phyloP scores from a whole-genome alignment of 2,113 vertebrate species.

The Picathartes gymnocephalus region DNA sequence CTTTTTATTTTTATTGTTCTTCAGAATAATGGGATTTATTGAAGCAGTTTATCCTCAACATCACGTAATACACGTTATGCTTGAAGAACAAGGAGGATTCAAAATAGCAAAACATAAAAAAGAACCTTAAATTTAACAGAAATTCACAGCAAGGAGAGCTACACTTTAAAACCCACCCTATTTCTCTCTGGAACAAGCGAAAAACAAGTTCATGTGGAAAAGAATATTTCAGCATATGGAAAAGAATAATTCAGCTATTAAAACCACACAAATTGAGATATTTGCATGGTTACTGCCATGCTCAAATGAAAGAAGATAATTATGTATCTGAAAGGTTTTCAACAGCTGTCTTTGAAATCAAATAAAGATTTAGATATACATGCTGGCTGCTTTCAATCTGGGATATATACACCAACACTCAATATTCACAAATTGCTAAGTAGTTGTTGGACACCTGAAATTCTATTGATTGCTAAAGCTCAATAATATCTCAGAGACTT shows the following conservation, averaged over 20 bases:
- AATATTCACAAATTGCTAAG: neutral
- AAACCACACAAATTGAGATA: neutral
- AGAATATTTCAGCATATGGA: neutral
- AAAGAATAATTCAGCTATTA: neutral
- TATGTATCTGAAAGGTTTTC: neutral
- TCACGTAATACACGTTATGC: neutral
- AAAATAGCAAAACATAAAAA: neutral
- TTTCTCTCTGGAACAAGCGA: neutral
- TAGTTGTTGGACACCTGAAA: neutral
- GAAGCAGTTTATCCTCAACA: constrained; percentile 41
- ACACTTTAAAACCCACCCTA: neutral
- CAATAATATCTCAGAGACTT: neutral
- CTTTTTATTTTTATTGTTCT: constrained; percentile 66
- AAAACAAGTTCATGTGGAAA: neutral
- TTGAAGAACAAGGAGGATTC: neutral
- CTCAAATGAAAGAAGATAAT: constrained; percentile 10
- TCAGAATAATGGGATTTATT: constrained; percentile 55
- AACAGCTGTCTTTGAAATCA: neutral
- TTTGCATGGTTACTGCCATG: neutral
- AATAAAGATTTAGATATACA: constrained; percentile 15
- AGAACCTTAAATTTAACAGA: neutral
- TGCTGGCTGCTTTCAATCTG: neutral
- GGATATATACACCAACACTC: neutral
- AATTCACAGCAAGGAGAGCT: neutral
- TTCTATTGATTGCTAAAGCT: neutral